A percentile compares a stretch with the other conserved stretches of the same genome.
These are phyloP conservation scores for Lasioglossum vierecki DNA, from an alignment of 2,888 invertebrate genomes.

Conservation along the genomic window DNA sequence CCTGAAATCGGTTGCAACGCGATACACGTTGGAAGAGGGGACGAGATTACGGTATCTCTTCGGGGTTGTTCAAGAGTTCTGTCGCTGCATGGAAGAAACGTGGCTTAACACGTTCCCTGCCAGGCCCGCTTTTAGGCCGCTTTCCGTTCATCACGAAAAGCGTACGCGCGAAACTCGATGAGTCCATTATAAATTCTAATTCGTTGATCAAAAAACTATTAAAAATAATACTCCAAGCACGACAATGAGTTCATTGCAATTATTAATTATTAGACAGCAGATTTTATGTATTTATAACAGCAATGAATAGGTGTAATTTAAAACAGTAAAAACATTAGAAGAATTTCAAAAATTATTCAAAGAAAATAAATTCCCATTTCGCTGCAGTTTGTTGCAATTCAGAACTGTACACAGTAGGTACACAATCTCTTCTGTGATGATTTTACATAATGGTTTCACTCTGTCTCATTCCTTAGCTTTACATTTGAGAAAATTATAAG, in stretches of 20 bases:
- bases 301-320: too few relatives aligned
- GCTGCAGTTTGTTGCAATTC: too few relatives aligned
- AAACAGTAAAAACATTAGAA: too few relatives aligned
- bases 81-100: neutral
- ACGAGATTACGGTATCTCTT: slow-evolving; percentile 27
- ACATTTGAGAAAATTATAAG: too few relatives aligned
- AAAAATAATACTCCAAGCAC: neutral
- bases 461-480: too few relatives aligned
- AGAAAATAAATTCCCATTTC: too few relatives aligned
- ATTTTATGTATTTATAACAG: too few relatives aligned
- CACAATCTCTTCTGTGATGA: too few relatives aligned
- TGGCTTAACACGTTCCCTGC: neutral
- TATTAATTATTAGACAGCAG: too few relatives aligned
- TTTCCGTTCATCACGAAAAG: neutral
- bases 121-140: neutral
- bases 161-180: neutral
- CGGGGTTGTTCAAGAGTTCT: slow-evolving; percentile 1
- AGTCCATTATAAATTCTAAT: neutral
- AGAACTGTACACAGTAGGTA: too few relatives aligned
- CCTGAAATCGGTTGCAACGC: slow-evolving; percentile 9
- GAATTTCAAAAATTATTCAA: too few relatives aligned
- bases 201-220: neutral
- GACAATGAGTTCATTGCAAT: neutral
- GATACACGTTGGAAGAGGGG: neutral
- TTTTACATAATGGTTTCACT: too few relatives aligned